A percentile compares a stretch with the other conserved stretches of the same genome.
Conservation (phyloP, 2,113 vertebrate genomes). For the Calypte anna region DNA sequence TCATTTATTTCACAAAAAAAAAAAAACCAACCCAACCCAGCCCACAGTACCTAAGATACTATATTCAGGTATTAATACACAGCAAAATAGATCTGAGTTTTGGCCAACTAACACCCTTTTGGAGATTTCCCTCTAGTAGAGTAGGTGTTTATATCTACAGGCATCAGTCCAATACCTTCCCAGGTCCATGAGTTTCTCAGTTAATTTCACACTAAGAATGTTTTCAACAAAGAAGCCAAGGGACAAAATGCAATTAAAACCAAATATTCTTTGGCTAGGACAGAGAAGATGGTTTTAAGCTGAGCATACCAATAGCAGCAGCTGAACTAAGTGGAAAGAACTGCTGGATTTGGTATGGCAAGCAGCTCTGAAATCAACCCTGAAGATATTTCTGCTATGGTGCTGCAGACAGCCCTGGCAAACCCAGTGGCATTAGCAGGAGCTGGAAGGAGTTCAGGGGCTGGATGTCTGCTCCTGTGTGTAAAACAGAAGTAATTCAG, state of each 20-base stretch:
- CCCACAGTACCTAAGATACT: rapidly evolving
- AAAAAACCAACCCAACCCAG: no score
- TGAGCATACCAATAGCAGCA: background rate
- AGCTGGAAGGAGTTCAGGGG: no score
- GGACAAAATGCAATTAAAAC: background rate
- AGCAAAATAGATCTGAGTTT: background rate
- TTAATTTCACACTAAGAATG: background rate
- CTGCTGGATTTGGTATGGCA: background rate
- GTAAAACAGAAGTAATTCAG: background rate
- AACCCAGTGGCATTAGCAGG: rapidly evolving
- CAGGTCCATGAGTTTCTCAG: background rate
- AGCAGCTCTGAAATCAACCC: background rate
- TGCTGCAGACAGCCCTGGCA: background rate
- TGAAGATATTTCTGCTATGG: background rate
- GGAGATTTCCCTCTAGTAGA: background rate
- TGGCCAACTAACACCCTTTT: background rate
- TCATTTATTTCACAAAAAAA: background rate
- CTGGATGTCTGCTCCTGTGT: rapidly evolving
- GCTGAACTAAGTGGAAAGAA: background rate
- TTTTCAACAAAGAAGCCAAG: background rate
- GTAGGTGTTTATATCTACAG: background rate
- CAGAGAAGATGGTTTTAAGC: background rate
- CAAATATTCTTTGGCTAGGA: background rate
- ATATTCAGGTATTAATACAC: background rate
- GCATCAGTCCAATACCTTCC: background rate